These are phyloP conservation scores for Phocoena sinus DNA, from an alignment of 2,113 vertebrate species.

Conservation along the genomic window DNA sequence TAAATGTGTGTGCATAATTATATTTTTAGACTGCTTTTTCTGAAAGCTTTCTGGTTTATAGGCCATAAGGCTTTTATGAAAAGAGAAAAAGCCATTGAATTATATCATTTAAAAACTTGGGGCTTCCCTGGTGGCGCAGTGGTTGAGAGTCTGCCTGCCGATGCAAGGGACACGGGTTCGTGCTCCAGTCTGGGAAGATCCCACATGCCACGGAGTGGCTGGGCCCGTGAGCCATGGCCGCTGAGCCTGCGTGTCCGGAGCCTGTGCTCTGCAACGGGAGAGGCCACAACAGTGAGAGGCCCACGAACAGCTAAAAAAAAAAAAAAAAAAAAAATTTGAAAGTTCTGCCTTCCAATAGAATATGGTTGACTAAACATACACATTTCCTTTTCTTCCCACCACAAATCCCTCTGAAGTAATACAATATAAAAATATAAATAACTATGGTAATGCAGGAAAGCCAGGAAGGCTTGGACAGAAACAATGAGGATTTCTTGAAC, in stretches of 20 bases:
- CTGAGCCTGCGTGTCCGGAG: fast-evolving
- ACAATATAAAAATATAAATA: neutral
- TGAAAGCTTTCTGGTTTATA: constrained; percentile 11
- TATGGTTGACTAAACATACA: neutral
- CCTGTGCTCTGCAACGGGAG: fast-evolving
- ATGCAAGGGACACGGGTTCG: no score
- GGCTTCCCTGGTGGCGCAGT: no score
- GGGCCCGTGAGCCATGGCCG: no score
- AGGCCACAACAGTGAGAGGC: no score
- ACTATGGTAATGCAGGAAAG: neutral
- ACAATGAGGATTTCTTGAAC: neutral
- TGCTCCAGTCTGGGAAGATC: no score
- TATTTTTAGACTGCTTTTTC: neutral
- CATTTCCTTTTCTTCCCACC: neutral
- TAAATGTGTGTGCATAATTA: neutral
- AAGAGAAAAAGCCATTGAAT: neutral
- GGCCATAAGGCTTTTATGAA: neutral
- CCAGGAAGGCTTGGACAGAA: neutral
- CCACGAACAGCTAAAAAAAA: no score
- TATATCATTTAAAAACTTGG: neutral
- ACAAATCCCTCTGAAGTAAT: neutral
- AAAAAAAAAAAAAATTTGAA: neutral
- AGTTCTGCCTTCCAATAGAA: neutral
- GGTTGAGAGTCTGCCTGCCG: no score
- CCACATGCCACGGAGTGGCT: no score